These are phyloP conservation scores for Catharus fuscescens DNA, from an alignment of 2,113 vertebrate species.

Conservation along the genomic window DNA sequence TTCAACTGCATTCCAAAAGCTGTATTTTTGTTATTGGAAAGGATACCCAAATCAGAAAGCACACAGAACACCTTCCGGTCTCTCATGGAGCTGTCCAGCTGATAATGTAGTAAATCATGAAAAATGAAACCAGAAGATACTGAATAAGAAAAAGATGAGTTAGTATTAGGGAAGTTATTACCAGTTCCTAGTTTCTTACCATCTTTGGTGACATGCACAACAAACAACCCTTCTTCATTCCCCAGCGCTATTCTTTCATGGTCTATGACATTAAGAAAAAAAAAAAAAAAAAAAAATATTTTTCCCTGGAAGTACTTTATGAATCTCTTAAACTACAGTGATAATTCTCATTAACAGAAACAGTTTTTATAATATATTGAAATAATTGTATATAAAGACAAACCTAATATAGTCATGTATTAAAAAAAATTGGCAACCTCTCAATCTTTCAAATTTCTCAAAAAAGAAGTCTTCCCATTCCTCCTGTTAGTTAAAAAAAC, in stretches of 20 bases:
- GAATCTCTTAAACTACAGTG: background rate
- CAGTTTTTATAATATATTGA: background rate
- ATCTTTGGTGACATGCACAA: constrained; percentile 97
- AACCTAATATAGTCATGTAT: background rate
- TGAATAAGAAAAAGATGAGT: background rate
- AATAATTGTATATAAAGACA: background rate
- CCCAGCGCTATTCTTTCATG: constrained; percentile 96
- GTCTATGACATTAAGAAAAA: constrained; percentile 76
- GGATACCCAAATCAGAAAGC: background rate
- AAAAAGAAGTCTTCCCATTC: background rate
- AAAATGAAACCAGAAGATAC: background rate
- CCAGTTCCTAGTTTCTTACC: constrained; percentile 80
- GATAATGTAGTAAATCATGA: background rate
- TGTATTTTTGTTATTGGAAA: background rate
- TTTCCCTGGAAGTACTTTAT: background rate
- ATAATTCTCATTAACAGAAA: background rate
- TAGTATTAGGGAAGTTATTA: background rate
- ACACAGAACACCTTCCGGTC: background rate
- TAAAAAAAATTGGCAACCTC: background rate
- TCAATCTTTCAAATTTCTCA: background rate
- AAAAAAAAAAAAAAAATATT: background rate
- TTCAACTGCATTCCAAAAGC: background rate
- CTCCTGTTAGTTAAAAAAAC: background rate
- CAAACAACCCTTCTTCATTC: constrained; percentile 96
- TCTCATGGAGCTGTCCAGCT: background rate